Percentiles rank a stretch among this genome's conserved stretches.
phyloP scores from a whole-genome alignment of 2,113 vertebrate species.

The Oreotrochilus melanogaster region DNA sequence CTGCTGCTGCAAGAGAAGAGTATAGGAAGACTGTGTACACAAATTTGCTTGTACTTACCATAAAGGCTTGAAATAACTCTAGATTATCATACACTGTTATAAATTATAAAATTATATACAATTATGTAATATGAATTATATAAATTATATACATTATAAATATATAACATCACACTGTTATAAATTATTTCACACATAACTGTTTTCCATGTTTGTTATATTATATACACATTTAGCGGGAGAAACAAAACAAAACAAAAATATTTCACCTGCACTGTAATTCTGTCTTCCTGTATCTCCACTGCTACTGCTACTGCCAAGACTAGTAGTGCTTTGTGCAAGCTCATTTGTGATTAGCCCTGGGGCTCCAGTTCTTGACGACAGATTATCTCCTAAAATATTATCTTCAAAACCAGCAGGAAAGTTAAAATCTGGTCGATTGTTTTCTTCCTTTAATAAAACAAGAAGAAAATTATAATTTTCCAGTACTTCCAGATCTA shows the following conservation, averaged over 20 bases:
- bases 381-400: slow-evolving; percentile 77
- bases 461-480: background rate
- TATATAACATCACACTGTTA: background rate
- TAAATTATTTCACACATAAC: background rate
- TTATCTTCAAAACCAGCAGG: slow-evolving; percentile 87
- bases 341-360: slow-evolving; percentile 86
- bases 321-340: slow-evolving; percentile 90
- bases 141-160: too few species aligned
- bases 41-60: background rate
- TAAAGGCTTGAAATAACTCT: background rate
- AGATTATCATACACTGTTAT: background rate
- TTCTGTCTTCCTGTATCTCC: slow-evolving; percentile 86
- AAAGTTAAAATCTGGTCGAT: slow-evolving; percentile 81
- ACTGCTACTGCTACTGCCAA: slow-evolving; percentile 91
- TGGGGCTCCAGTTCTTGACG: slow-evolving; percentile 72
- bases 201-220: background rate
- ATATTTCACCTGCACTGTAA: slow-evolving; percentile 66
- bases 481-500: background rate
- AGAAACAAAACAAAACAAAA: background rate
- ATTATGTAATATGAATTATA: too few species aligned
- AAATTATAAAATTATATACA: too few species aligned
- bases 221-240: background rate
- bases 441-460: slow-evolving; percentile 84
- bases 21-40: background rate
- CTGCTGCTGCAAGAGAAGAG: background rate